These are phyloP conservation scores for Apamea monoglypha DNA, from an alignment of 2,888 invertebrate species.

Conservation along the genomic window DNA sequence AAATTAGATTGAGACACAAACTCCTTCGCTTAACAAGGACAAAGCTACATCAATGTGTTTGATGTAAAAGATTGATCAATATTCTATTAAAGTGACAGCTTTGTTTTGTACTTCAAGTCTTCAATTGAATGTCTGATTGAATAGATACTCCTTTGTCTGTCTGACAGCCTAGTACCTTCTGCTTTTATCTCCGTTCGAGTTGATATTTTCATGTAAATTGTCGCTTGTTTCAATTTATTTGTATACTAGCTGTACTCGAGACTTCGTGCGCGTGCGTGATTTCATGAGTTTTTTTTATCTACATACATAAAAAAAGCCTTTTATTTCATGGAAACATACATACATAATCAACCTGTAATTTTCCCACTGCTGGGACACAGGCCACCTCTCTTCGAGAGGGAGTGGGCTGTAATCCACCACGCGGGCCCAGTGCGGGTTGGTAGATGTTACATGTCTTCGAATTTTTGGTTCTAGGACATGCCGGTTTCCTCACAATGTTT, in stretches of 20 bases:
- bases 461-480: background rate
- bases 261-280: too few relatives aligned
- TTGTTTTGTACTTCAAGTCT: constrained; percentile 20
- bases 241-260: too few relatives aligned
- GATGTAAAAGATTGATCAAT: constrained; percentile 41
- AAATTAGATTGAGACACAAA: background rate
- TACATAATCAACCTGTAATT: too few relatives aligned
- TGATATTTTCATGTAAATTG: constrained; percentile 6
- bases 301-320: too few relatives aligned
- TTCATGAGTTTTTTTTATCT: too few relatives aligned
- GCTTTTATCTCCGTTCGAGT: background rate
- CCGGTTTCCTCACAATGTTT: too few relatives aligned
- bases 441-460: too few relatives aligned
- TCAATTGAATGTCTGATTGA: constrained; percentile 44
- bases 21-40: background rate
- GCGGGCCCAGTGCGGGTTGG: too few relatives aligned
- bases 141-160: constrained; percentile 33
- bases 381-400: too few relatives aligned
- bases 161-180: constrained; percentile 5
- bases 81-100: constrained; percentile 26
- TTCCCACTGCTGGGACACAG: too few relatives aligned
- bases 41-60: background rate
- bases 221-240: constrained; percentile 14
- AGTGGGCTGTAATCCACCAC: too few relatives aligned
- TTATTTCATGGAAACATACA: too few relatives aligned